phyloP scores from a whole-genome alignment of 2,888 invertebrate genomes.

The Caenorhabditis sp. region DNA sequence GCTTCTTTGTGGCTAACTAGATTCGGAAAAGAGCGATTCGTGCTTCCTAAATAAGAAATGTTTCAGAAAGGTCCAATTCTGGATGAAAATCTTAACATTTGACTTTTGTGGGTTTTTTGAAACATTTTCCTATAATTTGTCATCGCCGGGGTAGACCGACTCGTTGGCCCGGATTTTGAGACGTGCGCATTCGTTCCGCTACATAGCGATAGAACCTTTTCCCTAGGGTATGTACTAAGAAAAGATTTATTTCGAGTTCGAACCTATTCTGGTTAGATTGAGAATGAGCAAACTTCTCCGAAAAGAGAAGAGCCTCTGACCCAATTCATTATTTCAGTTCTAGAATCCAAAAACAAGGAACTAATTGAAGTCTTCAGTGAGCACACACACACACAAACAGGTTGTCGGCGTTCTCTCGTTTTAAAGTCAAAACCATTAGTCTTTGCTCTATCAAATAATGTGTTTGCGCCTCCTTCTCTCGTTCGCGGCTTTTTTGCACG shows the following conservation, averaged over 20 bases:
- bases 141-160: too few species aligned
- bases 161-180: neutral
- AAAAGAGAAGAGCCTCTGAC: neutral
- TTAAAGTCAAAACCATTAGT: slow-evolving; percentile 4
- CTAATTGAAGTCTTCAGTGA: neutral
- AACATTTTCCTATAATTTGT: too few species aligned
- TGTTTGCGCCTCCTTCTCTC: neutral
- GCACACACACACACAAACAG: neutral
- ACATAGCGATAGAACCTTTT: neutral
- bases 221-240: slow-evolving; percentile 31
- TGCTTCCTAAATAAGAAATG: too few species aligned
- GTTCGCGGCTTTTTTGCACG: slow-evolving; percentile 20
- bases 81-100: too few species aligned
- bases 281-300: neutral
- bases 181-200: neutral
- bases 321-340: neutral
- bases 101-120: too few species aligned
- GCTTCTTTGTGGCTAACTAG: too few species aligned
- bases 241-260: slow-evolving; percentile 32
- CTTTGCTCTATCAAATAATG: slow-evolving; percentile 28
- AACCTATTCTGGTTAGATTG: neutral
- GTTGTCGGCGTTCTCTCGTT: neutral
- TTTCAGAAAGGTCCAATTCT: too few species aligned
- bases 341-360: neutral
- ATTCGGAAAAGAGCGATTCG: too few species aligned